Base-by-base conservation (phyloP, 2,888 invertebrate genomes). In the Cataglyphis rosenhaueri region DNA sequence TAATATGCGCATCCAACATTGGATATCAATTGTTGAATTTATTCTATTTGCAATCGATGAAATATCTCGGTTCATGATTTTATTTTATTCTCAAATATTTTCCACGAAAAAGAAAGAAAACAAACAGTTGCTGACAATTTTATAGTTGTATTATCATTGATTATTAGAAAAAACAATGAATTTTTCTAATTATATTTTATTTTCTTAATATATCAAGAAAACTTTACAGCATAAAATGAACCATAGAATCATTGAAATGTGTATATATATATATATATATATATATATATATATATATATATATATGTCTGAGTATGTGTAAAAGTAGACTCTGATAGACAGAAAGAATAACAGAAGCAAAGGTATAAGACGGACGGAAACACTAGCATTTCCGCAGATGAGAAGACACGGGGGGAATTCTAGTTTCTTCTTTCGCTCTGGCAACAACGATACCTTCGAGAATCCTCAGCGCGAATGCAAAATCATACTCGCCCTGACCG, bases 401-500 rank as follows among this genome's bases (percentile, higher is more conserved):
- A 59, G 32, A 70, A 59, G 44, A 18, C 55, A 32, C 65, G 41
- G n/a, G 29, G 41, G 62, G 64, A 21, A 59, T 70, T 68, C 59
- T 35, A 44, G 59, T 59, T 68, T 61, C 59, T 78, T 78, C 78
- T 48, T 68, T 44, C 18, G 48, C 59, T 15, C 32, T 25, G 25
- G 48, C 55, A 48, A 55, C 83, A 74, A 84, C 82, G 82, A 71
- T 75, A 82, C 86, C 81, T 75, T 9, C 21, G 84, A 70, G 90
- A 73, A 84, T 81, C 57, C 75, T 9, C 74, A 38, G 35, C 81
- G 78, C 81, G 81, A 78, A 85, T 85, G 81, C 89, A 81, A 85
- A 89, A 87, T 89, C 78, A 85, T 87, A 73, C 82, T 81, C 68
- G 68, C 68, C 68, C 35, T 68, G 78, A 78, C 32, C 68, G 68